Conservation (phyloP, 1,140 invertebrate species). For the Heliconius eleuchia region DNA sequence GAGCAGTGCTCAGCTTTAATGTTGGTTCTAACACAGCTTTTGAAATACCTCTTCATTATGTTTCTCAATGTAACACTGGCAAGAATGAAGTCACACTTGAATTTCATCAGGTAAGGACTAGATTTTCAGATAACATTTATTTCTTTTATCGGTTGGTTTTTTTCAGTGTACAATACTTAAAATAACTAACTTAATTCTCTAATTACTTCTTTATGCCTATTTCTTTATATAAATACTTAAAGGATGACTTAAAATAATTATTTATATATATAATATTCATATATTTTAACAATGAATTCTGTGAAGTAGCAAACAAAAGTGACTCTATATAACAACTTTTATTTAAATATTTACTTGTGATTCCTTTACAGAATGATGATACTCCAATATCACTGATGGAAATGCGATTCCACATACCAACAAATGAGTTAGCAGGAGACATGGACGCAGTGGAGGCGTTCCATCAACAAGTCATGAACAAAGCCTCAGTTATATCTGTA, state of each 20-base stretch:
- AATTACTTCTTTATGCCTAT: neutral
- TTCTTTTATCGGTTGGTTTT: neutral
- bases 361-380: slow-evolving; percentile 93
- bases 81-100: slow-evolving; percentile 99
- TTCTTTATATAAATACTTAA: no score
- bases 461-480: slow-evolving; percentile 96
- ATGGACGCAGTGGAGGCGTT: slow-evolving; percentile 97
- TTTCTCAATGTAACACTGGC: slow-evolving; percentile 97
- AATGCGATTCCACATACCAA: slow-evolving; percentile 98
- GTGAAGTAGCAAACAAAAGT: no score
- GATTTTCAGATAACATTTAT: neutral
- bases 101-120: slow-evolving; percentile 93
- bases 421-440: slow-evolving; percentile 90
- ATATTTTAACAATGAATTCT: no score
- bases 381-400: slow-evolving; percentile 98
- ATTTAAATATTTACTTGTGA: neutral
- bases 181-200: neutral
- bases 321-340: neutral
- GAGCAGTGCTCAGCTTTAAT: slow-evolving; percentile 95
- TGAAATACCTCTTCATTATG: slow-evolving; percentile 97
- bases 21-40: slow-evolving; percentile 95
- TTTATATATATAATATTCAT: no score
- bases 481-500: slow-evolving; percentile 98
- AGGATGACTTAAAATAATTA: no score
- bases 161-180: no score